A percentile compares a stretch with the other conserved stretches of the same genome.
These are phyloP conservation scores for Neodiprion pinetum DNA, from an alignment of 1,140 invertebrate genomes.

Conservation along the genomic window DNA sequence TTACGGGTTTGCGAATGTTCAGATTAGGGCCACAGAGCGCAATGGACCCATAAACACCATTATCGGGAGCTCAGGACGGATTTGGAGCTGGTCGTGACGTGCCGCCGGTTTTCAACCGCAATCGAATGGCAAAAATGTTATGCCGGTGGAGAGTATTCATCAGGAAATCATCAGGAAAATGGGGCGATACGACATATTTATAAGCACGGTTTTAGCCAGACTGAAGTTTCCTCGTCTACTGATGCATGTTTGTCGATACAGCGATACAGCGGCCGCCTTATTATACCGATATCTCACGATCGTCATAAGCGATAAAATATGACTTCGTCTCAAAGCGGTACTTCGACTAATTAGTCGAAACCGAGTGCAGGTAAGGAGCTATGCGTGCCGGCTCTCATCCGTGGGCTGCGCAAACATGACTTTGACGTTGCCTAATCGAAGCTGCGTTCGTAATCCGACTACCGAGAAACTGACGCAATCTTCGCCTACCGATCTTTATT, in stretches of 20 bases:
- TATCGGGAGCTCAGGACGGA: background rate
- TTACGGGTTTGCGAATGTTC: background rate
- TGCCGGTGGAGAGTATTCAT: background rate
- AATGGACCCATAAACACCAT: conserved; percentile 1
- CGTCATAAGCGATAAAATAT: background rate
- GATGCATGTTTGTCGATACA: no score
- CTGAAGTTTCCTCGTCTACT: no score
- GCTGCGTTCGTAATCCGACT: background rate
- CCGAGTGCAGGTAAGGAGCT: background rate
- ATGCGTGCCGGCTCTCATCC: background rate
- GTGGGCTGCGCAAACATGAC: background rate
- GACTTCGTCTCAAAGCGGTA: background rate
- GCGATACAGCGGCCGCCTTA: no score
- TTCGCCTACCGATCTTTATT: background rate
- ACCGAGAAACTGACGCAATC: background rate
- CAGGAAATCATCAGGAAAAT: background rate
- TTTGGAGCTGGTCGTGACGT: background rate
- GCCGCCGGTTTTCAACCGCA: no score
- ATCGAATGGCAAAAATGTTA: background rate
- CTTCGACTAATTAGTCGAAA: background rate
- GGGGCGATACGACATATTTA: no score
- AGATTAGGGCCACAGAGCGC: background rate
- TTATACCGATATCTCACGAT: no score
- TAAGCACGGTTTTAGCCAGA: no score
- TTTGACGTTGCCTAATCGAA: conserved; percentile 5